Evolutionary conservation across 2,888 invertebrate species (phyloP).

Genomic region (Ctena decussata): DNA sequence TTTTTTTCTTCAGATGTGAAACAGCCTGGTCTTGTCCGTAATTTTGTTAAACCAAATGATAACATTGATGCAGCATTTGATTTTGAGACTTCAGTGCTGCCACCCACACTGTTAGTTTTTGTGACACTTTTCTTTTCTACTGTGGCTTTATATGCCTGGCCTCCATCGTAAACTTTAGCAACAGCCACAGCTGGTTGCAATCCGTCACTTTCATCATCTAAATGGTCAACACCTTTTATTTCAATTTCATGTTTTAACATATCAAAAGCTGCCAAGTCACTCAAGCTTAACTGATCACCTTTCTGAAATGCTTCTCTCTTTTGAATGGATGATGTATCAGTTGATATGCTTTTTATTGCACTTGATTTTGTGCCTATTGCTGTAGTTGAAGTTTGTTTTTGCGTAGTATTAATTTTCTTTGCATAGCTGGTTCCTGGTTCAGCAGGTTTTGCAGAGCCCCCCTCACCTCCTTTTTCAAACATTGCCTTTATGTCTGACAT

Average conservation of each 20-base stretch:
- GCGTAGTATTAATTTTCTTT: slow-evolving; percentile 14
- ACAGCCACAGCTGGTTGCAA: slow-evolving; percentile 36
- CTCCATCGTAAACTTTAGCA: slow-evolving; percentile 59
- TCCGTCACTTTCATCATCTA: background rate
- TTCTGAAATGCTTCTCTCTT: slow-evolving; percentile 6
- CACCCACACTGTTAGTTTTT: slow-evolving; percentile 20
- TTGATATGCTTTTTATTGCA: slow-evolving; percentile 15
- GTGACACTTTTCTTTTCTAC: slow-evolving; percentile 45
- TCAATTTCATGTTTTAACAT: slow-evolving; percentile 47
- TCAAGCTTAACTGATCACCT: background rate
- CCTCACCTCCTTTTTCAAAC: slow-evolving; percentile 54
- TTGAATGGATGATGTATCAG: background rate
- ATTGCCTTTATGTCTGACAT: slow-evolving; percentile 63
- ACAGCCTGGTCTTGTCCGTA: slow-evolving; percentile 54
- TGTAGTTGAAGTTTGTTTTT: background rate
- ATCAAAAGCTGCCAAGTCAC: slow-evolving; percentile 51
- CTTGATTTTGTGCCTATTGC: background rate
- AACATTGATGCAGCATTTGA: slow-evolving; percentile 42
- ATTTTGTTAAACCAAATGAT: slow-evolving; percentile 56
- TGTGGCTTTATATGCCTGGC: slow-evolving; percentile 51
- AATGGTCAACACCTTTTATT: slow-evolving; percentile 41
- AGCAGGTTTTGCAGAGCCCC: slow-evolving; percentile 19
- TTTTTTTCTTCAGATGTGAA: slow-evolving; percentile 39
- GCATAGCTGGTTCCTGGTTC: slow-evolving; percentile 12
- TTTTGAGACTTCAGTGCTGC: slow-evolving; percentile 32